Conservation (phyloP, 2,113 vertebrate genomes). For the Pluvialis apricaria region DNA sequence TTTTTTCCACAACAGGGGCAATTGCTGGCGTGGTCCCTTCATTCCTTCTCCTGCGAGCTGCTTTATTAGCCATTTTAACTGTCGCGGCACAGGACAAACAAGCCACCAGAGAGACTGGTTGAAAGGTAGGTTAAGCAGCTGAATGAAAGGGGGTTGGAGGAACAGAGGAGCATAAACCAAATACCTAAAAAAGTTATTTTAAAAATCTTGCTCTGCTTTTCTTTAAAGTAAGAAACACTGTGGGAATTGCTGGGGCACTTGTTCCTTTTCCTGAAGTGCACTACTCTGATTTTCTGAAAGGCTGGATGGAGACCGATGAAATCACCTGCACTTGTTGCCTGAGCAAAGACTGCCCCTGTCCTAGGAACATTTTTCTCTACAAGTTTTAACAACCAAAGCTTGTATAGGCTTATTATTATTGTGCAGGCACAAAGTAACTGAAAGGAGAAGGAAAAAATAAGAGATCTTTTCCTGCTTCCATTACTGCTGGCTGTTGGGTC, state of each 20-base stretch:
- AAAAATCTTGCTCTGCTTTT: neutral
- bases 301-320: neutral
- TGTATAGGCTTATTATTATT: neutral
- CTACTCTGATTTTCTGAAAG: neutral
- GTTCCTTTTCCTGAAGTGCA: neutral
- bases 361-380: neutral
- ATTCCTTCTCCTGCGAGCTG: constrained; percentile 14
- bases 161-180: neutral
- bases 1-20: neutral
- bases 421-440: neutral
- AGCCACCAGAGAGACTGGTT: constrained; percentile 7
- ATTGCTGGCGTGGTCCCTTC: neutral
- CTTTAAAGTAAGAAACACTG: neutral
- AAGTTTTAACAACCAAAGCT: neutral
- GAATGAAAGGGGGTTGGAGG: neutral
- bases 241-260: neutral
- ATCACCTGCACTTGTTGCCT: neutral
- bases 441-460: neutral
- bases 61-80: constrained; percentile 18
- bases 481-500: neutral
- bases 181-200: neutral
- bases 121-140: constrained; percentile 27
- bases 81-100: neutral
- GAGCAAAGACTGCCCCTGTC: neutral
- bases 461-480: neutral